phyloP scores from a whole-genome alignment of 2,113 vertebrate species.

The Rynchops niger region DNA sequence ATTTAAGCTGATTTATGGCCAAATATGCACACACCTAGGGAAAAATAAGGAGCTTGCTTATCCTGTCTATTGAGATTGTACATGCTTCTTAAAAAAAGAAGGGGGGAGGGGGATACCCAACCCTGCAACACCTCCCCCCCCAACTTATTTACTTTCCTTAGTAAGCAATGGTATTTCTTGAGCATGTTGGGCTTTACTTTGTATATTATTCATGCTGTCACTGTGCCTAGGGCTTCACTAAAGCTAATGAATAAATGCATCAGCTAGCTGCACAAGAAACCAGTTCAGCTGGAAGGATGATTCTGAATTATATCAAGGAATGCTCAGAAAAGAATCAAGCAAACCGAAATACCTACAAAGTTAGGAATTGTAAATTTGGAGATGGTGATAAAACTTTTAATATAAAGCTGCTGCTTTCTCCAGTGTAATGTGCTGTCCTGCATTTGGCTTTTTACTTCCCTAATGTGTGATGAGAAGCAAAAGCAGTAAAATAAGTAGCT shows the following conservation, averaged over 20 bases:
- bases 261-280: not conserved
- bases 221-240: conserved; percentile 12
- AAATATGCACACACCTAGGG: not conserved
- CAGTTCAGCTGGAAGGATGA: conserved; percentile 29
- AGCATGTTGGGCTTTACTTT: not conserved
- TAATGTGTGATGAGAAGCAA: not conserved
- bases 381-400: not conserved
- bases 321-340: not conserved
- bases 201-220: conserved; percentile 6
- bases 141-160: not conserved
- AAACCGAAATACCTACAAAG: not conserved
- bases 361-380: not conserved
- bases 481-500: not conserved
- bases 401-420: not conserved
- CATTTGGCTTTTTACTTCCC: not conserved
- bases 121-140: too few relatives aligned
- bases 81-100: not conserved
- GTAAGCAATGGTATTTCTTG: not conserved
- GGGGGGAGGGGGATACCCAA: too few relatives aligned
- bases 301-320: not conserved
- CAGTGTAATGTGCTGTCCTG: not conserved
- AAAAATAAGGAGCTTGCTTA: not conserved
- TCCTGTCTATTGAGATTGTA: not conserved
- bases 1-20: not conserved
- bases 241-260: conserved; percentile 50